phyloP scores from a whole-genome alignment of 2,888 invertebrate species.

The Drosophila robusta region DNA sequence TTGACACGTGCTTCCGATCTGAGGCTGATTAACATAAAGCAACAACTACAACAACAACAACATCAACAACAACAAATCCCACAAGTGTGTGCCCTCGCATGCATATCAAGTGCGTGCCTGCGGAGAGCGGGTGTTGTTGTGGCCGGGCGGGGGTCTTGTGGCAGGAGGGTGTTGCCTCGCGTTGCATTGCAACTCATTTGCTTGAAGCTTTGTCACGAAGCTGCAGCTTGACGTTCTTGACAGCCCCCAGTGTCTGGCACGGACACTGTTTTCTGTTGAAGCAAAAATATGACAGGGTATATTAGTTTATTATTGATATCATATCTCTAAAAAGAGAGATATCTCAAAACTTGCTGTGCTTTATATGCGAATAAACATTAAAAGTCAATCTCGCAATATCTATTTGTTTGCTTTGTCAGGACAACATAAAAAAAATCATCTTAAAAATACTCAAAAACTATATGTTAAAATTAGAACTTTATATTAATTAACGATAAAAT shows the following conservation, averaged over 20 bases:
- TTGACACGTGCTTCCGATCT: slow-evolving; percentile 85
- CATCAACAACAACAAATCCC: slow-evolving; percentile 64
- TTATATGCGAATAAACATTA: too few relatives aligned
- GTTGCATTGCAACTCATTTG: slow-evolving; percentile 37
- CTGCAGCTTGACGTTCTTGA: slow-evolving; percentile 40
- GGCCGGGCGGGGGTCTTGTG: not conserved
- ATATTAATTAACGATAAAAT: too few relatives aligned
- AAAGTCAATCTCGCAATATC: not conserved
- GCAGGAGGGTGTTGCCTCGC: slow-evolving; percentile 6
- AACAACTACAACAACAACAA: slow-evolving; percentile 34
- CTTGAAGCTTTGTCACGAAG: slow-evolving; percentile 48
- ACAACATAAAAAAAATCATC: too few relatives aligned
- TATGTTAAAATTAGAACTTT: too few relatives aligned
- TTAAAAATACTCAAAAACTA: too few relatives aligned
- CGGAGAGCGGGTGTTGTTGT: not conserved
- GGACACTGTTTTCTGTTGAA: not conserved
- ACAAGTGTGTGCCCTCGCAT: slow-evolving; percentile 76
- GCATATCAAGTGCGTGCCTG: slow-evolving; percentile 58
- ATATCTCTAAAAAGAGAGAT: not conserved
- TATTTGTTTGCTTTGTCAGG: too few relatives aligned
- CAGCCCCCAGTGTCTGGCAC: slow-evolving; percentile 17
- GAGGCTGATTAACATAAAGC: slow-evolving; percentile 61
- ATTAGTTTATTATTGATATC: not conserved
- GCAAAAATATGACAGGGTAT: not conserved
- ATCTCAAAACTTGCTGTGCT: too few relatives aligned